Evolutionary conservation across 2,113 vertebrate species (phyloP), one percentile per base, ranked within the genome.

Genomic region (Archocentrus centrarchus): DNA sequence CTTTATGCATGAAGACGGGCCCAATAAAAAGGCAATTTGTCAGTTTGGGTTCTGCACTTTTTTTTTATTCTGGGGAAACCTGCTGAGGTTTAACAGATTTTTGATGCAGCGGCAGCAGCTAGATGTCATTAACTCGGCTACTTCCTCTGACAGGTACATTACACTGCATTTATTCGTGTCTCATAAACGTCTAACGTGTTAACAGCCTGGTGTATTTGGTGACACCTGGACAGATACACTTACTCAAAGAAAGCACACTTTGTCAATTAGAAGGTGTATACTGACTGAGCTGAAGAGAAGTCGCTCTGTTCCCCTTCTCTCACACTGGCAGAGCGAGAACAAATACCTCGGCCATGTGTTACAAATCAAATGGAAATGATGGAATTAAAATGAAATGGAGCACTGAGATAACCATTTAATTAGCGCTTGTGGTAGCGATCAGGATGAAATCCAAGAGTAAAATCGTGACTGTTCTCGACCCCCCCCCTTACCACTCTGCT

Each of bases 321-420:
- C 59, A 39, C 1, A 18, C 57, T 15, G 60, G 47, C 68, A 62
- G 59, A 86, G 81, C 88, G 77, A 39, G 60, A 73, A 60, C 20
- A 90, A 92, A 87, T 86, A 87, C 75, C 55, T 81, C 35, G 1
- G 27, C 88, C 91, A 93, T 90, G 81, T 94, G 92, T 88, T 85
- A 82, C 80, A 83, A 80, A 92, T 93, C 82, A 91, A 84, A 91
- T 76, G 75, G 81, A 91, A 91, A 91, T 85, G 68, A 87, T 84
- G 85, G 82, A 93, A 91, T 92, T 90, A 85, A 91, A 90, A 79
- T 85, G 84, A 93, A 90, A 90, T 35, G 11, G 66, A 62, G 77
- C 81, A 89, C 86, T 77, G 76, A 88, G 88, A 93, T 92, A 93
- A 84, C 85, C 62, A 70, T 92, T 91, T 91, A 88, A 92, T 92